phyloP scores from a whole-genome alignment of 2,888 invertebrate genomes.

The Lasioglossum malachurum region DNA sequence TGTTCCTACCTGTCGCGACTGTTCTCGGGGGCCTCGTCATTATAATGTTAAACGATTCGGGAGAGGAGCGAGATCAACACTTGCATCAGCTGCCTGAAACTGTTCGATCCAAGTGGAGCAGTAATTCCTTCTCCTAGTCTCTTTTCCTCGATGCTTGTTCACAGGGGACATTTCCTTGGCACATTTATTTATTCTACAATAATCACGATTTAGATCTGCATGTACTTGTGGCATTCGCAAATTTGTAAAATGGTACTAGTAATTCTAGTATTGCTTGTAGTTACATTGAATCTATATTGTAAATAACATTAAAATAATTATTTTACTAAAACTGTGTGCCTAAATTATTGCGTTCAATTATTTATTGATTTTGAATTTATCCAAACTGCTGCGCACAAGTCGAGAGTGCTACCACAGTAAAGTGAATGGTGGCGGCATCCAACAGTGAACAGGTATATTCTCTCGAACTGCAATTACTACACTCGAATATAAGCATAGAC shows the following conservation, averaged over 20 bases:
- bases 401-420: background rate
- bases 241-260: background rate
- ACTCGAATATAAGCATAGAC: background rate
- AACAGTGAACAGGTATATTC: background rate
- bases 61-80: conserved; percentile 55
- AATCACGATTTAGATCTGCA: background rate
- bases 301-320: background rate
- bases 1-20: conserved; percentile 70
- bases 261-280: too few relatives aligned
- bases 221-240: background rate
- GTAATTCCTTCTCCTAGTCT: conserved; percentile 9
- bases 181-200: conserved; percentile 29
- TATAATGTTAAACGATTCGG: conserved; percentile 75
- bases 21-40: conserved; percentile 70
- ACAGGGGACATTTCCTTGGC: conserved; percentile 16
- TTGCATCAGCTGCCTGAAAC: conserved; percentile 52
- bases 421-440: background rate
- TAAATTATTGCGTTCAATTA: background rate
- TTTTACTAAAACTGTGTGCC: background rate
- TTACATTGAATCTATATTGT: background rate
- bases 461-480: background rate
- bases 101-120: conserved; percentile 50
- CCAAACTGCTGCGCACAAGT: background rate
- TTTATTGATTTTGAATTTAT: background rate
- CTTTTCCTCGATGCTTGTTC: background rate